Evolutionary conservation across 1,140 invertebrate species (phyloP).

Genomic region (Archivesica marissinica): DNA sequence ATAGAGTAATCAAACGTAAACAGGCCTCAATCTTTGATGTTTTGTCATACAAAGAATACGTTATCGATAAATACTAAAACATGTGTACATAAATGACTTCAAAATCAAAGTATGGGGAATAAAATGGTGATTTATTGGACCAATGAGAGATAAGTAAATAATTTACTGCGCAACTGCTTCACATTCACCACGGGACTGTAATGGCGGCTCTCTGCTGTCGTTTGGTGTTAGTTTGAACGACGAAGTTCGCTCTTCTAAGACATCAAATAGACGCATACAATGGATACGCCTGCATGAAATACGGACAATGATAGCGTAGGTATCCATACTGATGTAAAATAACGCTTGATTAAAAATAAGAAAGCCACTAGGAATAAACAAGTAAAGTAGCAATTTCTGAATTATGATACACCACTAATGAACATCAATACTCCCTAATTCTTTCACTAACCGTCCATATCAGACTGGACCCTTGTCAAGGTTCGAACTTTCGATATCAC

Average conservation of each 20-base stretch:
- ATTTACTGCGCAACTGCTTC: slow-evolving; percentile 58
- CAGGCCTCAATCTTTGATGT: slow-evolving; percentile 57
- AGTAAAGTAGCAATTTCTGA: too few relatives aligned
- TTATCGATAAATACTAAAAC: slow-evolving; percentile 66
- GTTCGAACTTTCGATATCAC: too few relatives aligned
- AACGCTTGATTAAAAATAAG: too few relatives aligned
- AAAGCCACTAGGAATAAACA: too few relatives aligned
- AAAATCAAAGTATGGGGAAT: slow-evolving; percentile 60
- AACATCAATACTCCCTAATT: too few relatives aligned
- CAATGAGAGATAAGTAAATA: slow-evolving; percentile 60
- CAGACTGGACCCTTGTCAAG: too few relatives aligned
- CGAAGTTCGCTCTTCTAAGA: neutral
- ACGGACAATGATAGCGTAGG: too few relatives aligned
- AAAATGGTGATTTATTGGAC: slow-evolving; percentile 58
- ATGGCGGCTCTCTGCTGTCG: slow-evolving; percentile 59
- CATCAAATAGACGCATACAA: slow-evolving; percentile 20
- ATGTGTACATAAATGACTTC: slow-evolving; percentile 66
- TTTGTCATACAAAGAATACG: slow-evolving; percentile 52
- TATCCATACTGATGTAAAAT: too few relatives aligned
- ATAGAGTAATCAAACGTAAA: slow-evolving; percentile 60
- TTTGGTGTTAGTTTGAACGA: slow-evolving; percentile 43
- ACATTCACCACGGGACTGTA: slow-evolving; percentile 57
- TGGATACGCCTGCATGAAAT: too few relatives aligned
- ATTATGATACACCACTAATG: too few relatives aligned
- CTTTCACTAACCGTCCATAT: too few relatives aligned